Conservation (phyloP, 1,140 invertebrate species). For the Nephila pilipes region DNA sequence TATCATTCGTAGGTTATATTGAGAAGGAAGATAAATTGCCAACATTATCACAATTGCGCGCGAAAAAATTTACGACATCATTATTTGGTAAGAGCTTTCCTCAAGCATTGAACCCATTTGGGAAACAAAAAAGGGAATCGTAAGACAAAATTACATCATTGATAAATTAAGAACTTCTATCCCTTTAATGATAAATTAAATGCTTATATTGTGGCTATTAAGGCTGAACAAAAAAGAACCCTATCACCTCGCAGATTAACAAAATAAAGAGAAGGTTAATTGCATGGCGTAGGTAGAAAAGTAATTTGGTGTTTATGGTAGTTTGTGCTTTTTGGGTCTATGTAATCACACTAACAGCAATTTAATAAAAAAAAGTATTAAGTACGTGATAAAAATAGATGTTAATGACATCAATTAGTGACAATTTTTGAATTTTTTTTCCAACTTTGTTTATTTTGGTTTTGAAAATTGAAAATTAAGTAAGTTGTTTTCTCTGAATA, state of each 20-base stretch:
- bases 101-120: background rate
- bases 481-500: too few species aligned
- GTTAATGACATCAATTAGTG: too few species aligned
- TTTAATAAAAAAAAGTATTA: background rate
- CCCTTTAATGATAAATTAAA: background rate
- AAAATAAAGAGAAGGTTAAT: constrained; percentile 6
- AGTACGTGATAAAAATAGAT: background rate
- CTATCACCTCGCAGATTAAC: background rate
- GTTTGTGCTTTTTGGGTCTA: background rate
- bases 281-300: background rate
- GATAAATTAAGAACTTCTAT: background rate
- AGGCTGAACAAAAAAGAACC: background rate
- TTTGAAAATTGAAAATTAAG: too few species aligned
- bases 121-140: background rate
- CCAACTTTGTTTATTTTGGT: too few species aligned
- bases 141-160: background rate
- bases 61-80: background rate
- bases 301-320: background rate
- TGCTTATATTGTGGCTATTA: background rate
- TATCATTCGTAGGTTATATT: background rate
- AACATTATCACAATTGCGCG: background rate
- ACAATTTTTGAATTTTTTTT: too few species aligned
- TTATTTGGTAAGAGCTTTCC: background rate
- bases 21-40: background rate
- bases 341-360: background rate